Percentiles rank a stretch among this genome's conserved stretches.
phyloP scores from a whole-genome alignment of 2,113 vertebrate genomes.

The Syngnathus floridae region DNA sequence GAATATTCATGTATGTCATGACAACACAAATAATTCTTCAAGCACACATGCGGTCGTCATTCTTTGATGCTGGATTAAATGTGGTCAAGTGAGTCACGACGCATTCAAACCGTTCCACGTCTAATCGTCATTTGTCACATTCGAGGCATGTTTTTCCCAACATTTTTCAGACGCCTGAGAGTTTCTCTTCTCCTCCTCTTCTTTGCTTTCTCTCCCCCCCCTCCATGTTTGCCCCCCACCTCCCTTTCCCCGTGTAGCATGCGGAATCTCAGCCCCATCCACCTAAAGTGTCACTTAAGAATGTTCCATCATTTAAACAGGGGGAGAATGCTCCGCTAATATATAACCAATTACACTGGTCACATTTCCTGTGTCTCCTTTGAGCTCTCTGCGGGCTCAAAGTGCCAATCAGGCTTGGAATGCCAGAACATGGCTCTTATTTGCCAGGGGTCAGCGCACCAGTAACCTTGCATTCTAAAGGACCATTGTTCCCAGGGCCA shows the following conservation, averaged over 20 bases:
- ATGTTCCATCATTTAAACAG: slow-evolving; percentile 67
- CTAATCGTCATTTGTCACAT: too few species aligned
- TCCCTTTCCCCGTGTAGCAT: neutral
- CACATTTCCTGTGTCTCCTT: slow-evolving; percentile 75
- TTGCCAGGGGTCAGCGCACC: slow-evolving; percentile 75
- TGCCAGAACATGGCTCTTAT: slow-evolving; percentile 78
- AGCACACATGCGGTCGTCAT: too few species aligned
- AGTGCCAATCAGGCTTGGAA: slow-evolving; percentile 77
- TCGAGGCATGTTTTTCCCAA: neutral
- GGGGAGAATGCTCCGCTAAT: slow-evolving; percentile 61
- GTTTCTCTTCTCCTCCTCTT: neutral
- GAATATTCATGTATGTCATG: too few species aligned
- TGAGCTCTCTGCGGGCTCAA: slow-evolving; percentile 69
- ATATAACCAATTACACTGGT: slow-evolving; percentile 77
- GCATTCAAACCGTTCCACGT: too few species aligned
- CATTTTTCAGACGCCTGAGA: slow-evolving; percentile 2
- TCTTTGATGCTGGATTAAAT: too few species aligned
- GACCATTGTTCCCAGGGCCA: slow-evolving; percentile 74
- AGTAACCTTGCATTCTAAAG: slow-evolving; percentile 76
- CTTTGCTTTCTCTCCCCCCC: slow-evolving; percentile 3
- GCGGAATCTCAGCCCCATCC: slow-evolving; percentile 49
- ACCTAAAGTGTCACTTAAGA: slow-evolving; percentile 66
- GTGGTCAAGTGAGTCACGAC: too few species aligned
- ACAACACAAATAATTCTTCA: too few species aligned
- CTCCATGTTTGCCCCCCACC: slow-evolving; percentile 1